These are phyloP conservation scores for Palythoa heliodiscus DNA, from an alignment of 92 coral and sea anemone species.

Conservation along the genomic window DNA sequence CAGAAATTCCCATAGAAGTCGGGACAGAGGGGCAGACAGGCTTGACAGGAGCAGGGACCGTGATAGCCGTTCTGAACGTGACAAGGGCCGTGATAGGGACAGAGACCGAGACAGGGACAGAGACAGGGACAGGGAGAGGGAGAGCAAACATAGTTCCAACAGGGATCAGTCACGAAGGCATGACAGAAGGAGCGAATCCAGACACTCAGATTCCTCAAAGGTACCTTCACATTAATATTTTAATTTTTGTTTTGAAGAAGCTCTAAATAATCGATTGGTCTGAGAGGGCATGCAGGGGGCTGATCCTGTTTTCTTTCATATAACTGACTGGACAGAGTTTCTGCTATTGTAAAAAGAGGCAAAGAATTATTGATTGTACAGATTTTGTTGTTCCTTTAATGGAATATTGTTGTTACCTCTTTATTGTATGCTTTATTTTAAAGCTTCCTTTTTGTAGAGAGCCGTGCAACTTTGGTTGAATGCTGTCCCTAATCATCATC, in stretches of 20 bases:
- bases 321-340: too few species aligned
- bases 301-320: too few species aligned
- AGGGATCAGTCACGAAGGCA: constrained; percentile 75
- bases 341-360: too few species aligned
- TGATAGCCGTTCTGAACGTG: constrained; percentile 21
- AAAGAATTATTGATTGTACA: too few species aligned
- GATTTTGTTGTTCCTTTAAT: too few species aligned
- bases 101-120: constrained; percentile 70
- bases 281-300: too few species aligned
- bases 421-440: too few species aligned
- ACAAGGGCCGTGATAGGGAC: constrained; percentile 34
- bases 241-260: too few species aligned
- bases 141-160: constrained; percentile 61
- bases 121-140: constrained; percentile 54
- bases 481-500: neutral
- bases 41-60: constrained; percentile 72
- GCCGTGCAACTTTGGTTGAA: too few species aligned
- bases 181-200: constrained; percentile 74
- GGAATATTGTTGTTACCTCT: too few species aligned
- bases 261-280: too few species aligned
- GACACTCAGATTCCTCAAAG: constrained; percentile 76
- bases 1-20: constrained; percentile 34
- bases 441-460: too few species aligned
- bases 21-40: constrained; percentile 64
- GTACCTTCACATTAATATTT: constrained; percentile 3